phyloP scores from a whole-genome alignment of 92 coral and sea anemone genomes.

The Phymanthus crucifer region DNA sequence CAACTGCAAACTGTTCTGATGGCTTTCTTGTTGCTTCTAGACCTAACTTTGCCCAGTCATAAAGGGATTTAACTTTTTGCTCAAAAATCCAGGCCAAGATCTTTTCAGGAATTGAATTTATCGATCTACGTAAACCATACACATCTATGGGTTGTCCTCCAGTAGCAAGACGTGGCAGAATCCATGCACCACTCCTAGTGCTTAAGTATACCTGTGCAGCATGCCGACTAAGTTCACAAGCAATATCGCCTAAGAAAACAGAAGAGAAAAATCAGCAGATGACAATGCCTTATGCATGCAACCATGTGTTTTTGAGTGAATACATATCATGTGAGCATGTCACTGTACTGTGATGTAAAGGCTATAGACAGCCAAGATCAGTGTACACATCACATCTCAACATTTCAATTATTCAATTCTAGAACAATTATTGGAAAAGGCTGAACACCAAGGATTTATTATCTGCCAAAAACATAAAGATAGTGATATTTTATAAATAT shows the following conservation, averaged over 20 bases:
- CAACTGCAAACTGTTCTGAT: slow-evolving; percentile 23
- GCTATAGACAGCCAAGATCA: no score
- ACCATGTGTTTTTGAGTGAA: no score
- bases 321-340: no score
- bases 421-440: not conserved
- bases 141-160: slow-evolving; percentile 74
- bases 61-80: slow-evolving; percentile 25
- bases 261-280: not conserved
- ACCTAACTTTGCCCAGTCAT: slow-evolving; percentile 65
- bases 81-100: slow-evolving; percentile 17
- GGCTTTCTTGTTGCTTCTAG: slow-evolving; percentile 39
- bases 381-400: no score
- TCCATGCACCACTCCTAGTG: slow-evolving; percentile 69
- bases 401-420: no score
- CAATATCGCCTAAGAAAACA: slow-evolving; percentile 68
- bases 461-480: no score
- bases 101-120: slow-evolving; percentile 35
- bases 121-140: slow-evolving; percentile 21
- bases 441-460: no score
- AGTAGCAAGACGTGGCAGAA: slow-evolving; percentile 52
- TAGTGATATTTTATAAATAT: no score
- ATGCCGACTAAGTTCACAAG: slow-evolving; percentile 86
- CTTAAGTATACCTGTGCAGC: slow-evolving; percentile 86
- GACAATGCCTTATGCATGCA: no score
- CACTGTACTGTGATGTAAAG: no score